phyloP scores from a whole-genome alignment of 1,140 invertebrate species.

The Chrysopa pallens region DNA sequence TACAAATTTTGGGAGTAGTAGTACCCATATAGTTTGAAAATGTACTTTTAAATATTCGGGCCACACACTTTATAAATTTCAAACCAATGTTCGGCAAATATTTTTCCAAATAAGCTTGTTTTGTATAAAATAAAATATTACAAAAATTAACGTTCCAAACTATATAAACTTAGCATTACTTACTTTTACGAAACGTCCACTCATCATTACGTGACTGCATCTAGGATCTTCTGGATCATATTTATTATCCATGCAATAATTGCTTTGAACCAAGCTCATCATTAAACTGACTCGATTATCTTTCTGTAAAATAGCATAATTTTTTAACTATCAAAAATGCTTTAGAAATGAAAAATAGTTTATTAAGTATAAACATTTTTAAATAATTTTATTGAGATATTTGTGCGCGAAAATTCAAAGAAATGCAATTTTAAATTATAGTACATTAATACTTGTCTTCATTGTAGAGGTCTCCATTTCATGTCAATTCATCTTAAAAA shows the following conservation, averaged over 20 bases:
- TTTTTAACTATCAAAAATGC: not conserved
- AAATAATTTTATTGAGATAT: too few species aligned
- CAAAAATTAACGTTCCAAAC: too few species aligned
- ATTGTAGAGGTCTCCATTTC: too few species aligned
- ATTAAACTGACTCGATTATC: slow-evolving; percentile 45
- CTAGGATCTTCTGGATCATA: slow-evolving; percentile 65
- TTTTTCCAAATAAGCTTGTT: slow-evolving; percentile 1
- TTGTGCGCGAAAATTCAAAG: not conserved
- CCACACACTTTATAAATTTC: too few species aligned
- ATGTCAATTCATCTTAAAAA: too few species aligned
- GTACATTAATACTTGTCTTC: not conserved
- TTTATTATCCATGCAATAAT: slow-evolving; percentile 39
- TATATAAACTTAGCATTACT: slow-evolving; percentile 4
- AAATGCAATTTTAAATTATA: too few species aligned
- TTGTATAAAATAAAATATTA: not conserved
- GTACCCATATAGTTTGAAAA: too few species aligned
- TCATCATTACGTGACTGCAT: slow-evolving; percentile 54
- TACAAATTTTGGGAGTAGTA: too few species aligned
- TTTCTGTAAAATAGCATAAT: slow-evolving; percentile 24
- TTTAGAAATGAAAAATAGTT: not conserved
- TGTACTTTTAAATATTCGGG: too few species aligned
- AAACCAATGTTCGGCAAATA: too few species aligned
- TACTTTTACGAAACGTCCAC: slow-evolving; percentile 48
- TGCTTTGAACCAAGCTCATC: slow-evolving; percentile 45
- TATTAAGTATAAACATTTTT: too few species aligned